A percentile compares a stretch with the other conserved stretches of the same genome.
phyloP scores from a whole-genome alignment of 1,140 invertebrate species.

The Conopomorpha cramerella region DNA sequence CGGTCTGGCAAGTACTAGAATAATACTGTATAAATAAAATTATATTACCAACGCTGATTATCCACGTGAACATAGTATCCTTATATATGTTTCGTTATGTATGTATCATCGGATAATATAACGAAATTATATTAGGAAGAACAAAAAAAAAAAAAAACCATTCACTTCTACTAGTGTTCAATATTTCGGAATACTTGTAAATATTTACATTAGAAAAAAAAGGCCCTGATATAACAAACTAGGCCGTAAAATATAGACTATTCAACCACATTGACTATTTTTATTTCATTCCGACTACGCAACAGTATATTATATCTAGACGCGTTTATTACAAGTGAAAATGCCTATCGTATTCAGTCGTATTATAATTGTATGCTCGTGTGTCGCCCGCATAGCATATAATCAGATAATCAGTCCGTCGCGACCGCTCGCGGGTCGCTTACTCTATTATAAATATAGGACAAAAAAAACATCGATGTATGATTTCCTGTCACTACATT shows the following conservation, averaged over 20 bases:
- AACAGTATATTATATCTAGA: too few species aligned
- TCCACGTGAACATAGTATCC: constrained; percentile 20
- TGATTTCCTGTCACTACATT: not conserved
- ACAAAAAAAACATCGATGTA: not conserved
- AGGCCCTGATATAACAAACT: too few species aligned
- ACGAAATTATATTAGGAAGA: constrained; percentile 27
- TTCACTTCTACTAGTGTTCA: not conserved
- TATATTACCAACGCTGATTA: not conserved
- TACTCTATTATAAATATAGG: too few species aligned
- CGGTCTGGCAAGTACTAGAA: constrained; percentile 45
- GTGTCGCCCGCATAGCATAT: too few species aligned
- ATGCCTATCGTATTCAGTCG: not conserved
- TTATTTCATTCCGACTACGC: too few species aligned
- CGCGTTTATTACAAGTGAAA: too few species aligned
- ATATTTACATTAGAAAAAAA: not conserved
- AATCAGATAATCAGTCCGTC: too few species aligned
- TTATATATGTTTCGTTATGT: constrained; percentile 15
- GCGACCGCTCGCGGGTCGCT: too few species aligned
- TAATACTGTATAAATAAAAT: constrained; percentile 54
- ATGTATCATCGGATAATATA: constrained; percentile 7
- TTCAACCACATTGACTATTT: too few species aligned
- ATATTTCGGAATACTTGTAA: not conserved
- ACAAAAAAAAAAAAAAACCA: constrained; percentile 4
- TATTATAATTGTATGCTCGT: not conserved
- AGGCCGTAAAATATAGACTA: too few species aligned